Evolutionary conservation across 2,797 vertebrate species (phyloP).

Genomic region (Acrossocheilus wenchowensis): DNA sequence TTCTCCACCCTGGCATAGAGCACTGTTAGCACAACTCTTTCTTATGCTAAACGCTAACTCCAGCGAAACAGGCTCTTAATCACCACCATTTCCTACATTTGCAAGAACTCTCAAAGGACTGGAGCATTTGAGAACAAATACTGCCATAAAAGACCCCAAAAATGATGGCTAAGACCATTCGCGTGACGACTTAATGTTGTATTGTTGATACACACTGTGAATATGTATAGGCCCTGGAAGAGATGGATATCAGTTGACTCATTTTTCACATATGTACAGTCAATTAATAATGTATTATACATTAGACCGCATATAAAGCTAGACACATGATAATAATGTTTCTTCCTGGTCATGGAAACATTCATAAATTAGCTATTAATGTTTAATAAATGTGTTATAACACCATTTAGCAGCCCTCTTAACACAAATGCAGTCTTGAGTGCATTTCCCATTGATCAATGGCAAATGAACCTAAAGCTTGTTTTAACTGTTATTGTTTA

Average conservation of each 20-base stretch:
- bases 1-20: slow-evolving; percentile 18
- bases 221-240: not conserved
- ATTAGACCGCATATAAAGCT: not conserved
- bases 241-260: not conserved
- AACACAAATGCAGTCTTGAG: not conserved
- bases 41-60: slow-evolving; percentile 28
- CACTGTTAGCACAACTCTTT: slow-evolving; percentile 47
- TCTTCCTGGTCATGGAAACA: not conserved
- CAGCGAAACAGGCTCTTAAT: slow-evolving; percentile 27
- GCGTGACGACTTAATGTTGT: not conserved
- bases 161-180: not conserved
- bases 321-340: not conserved
- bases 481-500: slow-evolving; percentile 14
- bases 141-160: not conserved
- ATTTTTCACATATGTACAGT: not conserved
- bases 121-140: slow-evolving; percentile 13
- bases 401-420: not conserved
- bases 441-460: not conserved
- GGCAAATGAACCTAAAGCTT: not conserved
- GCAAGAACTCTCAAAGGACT: slow-evolving; percentile 1
- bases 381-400: not conserved
- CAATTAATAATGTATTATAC: not conserved
- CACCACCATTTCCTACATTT: slow-evolving; percentile 44
- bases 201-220: not conserved
- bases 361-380: not conserved